Base-by-base conservation (phyloP, 1,140 invertebrate species). In the Tetragonula clypearis region DNA sequence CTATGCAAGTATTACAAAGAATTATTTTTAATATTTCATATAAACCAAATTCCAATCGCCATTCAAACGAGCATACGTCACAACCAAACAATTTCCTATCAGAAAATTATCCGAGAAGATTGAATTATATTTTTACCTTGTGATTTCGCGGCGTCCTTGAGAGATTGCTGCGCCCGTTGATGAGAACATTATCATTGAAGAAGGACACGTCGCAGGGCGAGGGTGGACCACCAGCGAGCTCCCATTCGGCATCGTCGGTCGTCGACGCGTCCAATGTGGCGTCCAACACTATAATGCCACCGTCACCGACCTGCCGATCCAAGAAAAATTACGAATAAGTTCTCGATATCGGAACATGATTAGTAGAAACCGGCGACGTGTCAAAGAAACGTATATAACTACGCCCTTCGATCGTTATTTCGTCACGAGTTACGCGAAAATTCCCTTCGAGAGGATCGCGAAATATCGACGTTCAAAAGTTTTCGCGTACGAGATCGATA, bases 151-250 rank as follows among this genome's bases (percentile, higher is more conserved):
- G 95, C 88, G 96, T 95, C 89, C 95, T 96, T 86, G 96, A 96
- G 77, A 98, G 95, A 94, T 97, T 97, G 92, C 97, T 97, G 92
- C 96, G 96, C 68, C 98, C 98, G 94, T 98, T 98, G 94, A 98
- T 98, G 92, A 98, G 96, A 87, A 98, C 95, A 94, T 98, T 98
- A 93, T 97, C 98, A 93, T 98, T 98, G 93, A 97, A 96, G 94
- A 99, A 98, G 83, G 96, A 95, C 79, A 98, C 97, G 93, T 97
- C 96, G 94, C 97, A 98, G 8, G 97, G 97, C 79, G 97, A 97
- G 9, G 97, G 97, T 87, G 97, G 97, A 81, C 96, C 96, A 87
- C 95, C 95, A 71, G 96, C 95, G 72, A 95, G 95, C 82, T 95
- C 95, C 92, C 95, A 95, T 82, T 96, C 96, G 82, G 96, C 96